These are phyloP conservation scores for Leptarthrus brevirostris DNA, from an alignment of 2,888 invertebrate genomes.

Conservation along the genomic window DNA sequence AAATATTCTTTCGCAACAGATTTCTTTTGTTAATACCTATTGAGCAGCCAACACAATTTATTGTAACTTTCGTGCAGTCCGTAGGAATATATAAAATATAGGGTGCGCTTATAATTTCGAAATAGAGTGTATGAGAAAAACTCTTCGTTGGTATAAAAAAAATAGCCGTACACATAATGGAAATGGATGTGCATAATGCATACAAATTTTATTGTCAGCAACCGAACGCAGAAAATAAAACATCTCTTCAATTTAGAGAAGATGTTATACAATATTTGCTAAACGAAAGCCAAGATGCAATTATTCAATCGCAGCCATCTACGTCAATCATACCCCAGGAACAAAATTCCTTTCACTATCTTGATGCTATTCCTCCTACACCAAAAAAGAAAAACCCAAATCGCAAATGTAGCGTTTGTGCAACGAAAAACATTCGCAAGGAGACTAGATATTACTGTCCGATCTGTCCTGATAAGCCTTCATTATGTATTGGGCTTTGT, in stretches of 20 bases:
- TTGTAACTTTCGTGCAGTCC: too few relatives aligned
- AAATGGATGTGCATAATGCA: too few relatives aligned
- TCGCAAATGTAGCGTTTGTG: constrained; percentile 12
- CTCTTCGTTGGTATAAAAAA: neutral
- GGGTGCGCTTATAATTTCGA: too few relatives aligned
- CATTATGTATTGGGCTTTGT: constrained; percentile 18
- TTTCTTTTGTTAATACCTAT: too few relatives aligned
- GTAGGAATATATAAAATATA: too few relatives aligned
- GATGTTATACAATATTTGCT: neutral
- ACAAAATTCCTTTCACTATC: too few relatives aligned
- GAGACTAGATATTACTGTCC: constrained; percentile 37
- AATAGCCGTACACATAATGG: neutral
- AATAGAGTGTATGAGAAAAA: neutral
- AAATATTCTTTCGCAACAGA: too few relatives aligned
- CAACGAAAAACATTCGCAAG: constrained; percentile 28
- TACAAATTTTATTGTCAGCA: neutral
- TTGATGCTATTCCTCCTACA: too few relatives aligned
- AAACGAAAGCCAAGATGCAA: too few relatives aligned
- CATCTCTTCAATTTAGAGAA: neutral
- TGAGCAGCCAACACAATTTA: too few relatives aligned
- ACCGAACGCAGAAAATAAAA: neutral
- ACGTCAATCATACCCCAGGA: too few relatives aligned
- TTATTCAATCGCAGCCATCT: too few relatives aligned
- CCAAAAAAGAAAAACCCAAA: neutral
- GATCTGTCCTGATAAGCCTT: constrained; percentile 34